phyloP scores from a whole-genome alignment of 2,888 invertebrate species.

The Aricia artaxerxes region DNA sequence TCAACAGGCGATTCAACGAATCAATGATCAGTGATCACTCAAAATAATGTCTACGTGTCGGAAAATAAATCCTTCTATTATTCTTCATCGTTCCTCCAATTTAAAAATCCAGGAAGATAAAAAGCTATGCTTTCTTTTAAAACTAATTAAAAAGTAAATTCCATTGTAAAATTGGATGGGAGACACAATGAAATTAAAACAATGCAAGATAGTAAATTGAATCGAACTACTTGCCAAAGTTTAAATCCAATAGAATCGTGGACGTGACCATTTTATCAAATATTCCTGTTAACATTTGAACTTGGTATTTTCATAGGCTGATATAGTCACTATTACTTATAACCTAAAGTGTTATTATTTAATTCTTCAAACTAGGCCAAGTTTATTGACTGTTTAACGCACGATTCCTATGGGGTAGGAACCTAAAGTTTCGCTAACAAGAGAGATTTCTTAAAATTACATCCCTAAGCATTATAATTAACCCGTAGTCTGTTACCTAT shows the following conservation, averaged over 20 bases:
- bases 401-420: background rate
- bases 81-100: background rate
- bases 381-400: background rate
- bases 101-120: background rate
- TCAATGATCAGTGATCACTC: background rate
- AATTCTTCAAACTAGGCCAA: no score
- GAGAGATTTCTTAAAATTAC: no score
- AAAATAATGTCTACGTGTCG: background rate
- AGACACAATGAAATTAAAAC: conserved; percentile 28
- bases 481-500: no score
- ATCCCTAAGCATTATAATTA: no score
- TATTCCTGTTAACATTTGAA: conserved; percentile 14
- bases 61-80: background rate
- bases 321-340: background rate
- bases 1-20: background rate
- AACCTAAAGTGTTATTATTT: background rate
- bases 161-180: conserved; percentile 22
- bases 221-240: conserved; percentile 25
- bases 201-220: conserved; percentile 29
- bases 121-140: conserved; percentile 11
- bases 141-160: conserved; percentile 26
- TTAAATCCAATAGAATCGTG: conserved; percentile 13
- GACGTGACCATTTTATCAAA: conserved; percentile 24
- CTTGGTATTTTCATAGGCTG: conserved; percentile 3
- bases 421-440: no score